Percentiles rank a stretch among this genome's conserved stretches.
Conservation (phyloP, 2,888 invertebrate genomes). For the Auanema sp. region DNA sequence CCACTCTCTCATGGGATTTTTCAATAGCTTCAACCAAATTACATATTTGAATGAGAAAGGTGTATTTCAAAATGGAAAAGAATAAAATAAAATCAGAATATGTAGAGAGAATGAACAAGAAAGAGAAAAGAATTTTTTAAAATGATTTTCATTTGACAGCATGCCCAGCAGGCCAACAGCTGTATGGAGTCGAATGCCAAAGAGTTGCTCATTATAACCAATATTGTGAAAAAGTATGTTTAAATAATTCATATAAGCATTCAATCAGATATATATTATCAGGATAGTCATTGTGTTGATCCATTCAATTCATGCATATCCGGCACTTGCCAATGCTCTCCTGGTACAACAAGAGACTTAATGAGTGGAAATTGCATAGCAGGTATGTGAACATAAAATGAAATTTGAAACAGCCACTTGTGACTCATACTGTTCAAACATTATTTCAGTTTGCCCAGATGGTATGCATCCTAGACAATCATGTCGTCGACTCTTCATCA, state of each 20-base stretch:
- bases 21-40: not conserved
- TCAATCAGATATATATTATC: slow-evolving; percentile 6
- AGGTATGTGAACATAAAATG: slow-evolving; percentile 28
- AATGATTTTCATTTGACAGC: slow-evolving; percentile 34
- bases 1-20: slow-evolving; percentile 13
- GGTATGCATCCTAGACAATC: slow-evolving; percentile 60
- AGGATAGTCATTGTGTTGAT: slow-evolving; percentile 59
- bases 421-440: not conserved
- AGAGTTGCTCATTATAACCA: slow-evolving; percentile 59
- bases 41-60: not conserved
- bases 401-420: slow-evolving; percentile 8
- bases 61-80: not conserved
- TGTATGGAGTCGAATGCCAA: slow-evolving; percentile 61
- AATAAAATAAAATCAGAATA: no score
- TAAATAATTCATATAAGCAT: not conserved
- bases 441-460: slow-evolving; percentile 63
- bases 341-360: slow-evolving; percentile 57
- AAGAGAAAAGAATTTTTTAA: not conserved
- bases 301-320: slow-evolving; percentile 59
- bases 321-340: slow-evolving; percentile 60
- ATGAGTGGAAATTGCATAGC: slow-evolving; percentile 58
- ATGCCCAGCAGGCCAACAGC: slow-evolving; percentile 61
- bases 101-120: no score
- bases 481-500: slow-evolving; percentile 62
- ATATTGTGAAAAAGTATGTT: slow-evolving; percentile 48